Conservation (phyloP, 2,113 vertebrate species). For the Danionella cerebrum region DNA sequence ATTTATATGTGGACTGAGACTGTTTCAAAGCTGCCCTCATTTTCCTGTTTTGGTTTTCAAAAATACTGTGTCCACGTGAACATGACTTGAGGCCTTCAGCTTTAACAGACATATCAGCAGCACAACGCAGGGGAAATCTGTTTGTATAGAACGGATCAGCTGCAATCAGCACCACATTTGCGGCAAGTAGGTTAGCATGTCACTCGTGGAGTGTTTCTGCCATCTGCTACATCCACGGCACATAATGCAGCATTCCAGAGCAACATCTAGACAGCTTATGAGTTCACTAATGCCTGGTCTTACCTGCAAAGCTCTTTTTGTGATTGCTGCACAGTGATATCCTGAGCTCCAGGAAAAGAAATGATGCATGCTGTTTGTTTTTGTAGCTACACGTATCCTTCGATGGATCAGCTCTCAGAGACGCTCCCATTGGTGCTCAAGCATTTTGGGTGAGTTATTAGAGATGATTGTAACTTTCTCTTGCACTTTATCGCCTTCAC, state of each 20-base stretch:
- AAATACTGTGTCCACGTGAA: no score
- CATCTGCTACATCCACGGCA: conserved; percentile 5
- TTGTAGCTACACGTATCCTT: conserved; percentile 78
- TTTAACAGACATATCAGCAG: no score
- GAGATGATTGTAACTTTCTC: no score
- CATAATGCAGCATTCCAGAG: background rate
- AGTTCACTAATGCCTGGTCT: background rate
- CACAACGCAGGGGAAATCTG: no score
- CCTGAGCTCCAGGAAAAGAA: background rate
- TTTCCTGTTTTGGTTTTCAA: no score
- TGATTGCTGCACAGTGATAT: background rate
- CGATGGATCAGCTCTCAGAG: conserved; percentile 90
- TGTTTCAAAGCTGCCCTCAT: no score
- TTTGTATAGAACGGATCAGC: background rate
- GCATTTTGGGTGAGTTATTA: conserved; percentile 78
- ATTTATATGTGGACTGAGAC: no score
- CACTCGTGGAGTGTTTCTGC: background rate
- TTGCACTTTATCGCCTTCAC: no score
- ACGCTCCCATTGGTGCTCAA: conserved; percentile 78
- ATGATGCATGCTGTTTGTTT: conserved; percentile 5
- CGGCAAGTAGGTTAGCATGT: conserved; percentile 15
- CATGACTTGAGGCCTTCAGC: no score
- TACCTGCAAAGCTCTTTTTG: no score
- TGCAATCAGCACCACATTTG: background rate
- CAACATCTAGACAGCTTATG: conserved; percentile 9